Conservation (phyloP, 2,797 vertebrate genomes). For the Nyctibius grandis region DNA sequence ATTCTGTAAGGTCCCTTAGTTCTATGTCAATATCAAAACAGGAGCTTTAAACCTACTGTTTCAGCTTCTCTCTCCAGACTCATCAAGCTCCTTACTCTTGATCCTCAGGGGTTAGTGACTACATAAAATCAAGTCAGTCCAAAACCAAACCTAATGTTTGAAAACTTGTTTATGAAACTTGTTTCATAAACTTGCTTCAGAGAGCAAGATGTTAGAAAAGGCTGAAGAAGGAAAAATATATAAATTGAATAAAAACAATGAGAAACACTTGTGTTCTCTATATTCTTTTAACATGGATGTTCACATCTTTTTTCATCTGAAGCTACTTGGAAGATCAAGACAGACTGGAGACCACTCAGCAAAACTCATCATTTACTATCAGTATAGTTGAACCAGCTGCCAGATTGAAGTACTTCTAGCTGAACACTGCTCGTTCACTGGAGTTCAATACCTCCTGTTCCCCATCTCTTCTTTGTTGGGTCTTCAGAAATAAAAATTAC, state of each 20-base stretch:
- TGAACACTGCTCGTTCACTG: not conserved
- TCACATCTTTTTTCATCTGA: not conserved
- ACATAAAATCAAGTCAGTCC: not conserved
- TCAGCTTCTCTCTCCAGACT: not conserved
- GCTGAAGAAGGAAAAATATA: not conserved
- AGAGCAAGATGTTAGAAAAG: not conserved
- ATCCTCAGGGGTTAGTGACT: not conserved
- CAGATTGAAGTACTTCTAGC: not conserved
- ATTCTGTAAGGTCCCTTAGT: not conserved
- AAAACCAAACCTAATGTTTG: not conserved
- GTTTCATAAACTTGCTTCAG: too few relatives aligned
- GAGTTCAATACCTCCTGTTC: not conserved
- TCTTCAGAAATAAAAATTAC: not conserved
- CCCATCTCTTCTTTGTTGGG: not conserved
- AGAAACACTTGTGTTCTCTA: not conserved
- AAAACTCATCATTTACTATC: not conserved
- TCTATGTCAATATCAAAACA: not conserved
- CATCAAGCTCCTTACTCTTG: not conserved
- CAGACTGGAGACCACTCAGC: not conserved
- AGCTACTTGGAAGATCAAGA: not conserved
- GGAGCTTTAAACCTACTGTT: not conserved
- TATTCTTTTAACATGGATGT: not conserved
- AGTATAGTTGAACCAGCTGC: rapidly evolving
- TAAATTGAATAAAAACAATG: not conserved
- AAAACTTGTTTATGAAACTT: too few relatives aligned